These are phyloP conservation scores for Bufo gargarizans DNA, from an alignment of 2,113 vertebrate species.

Conservation along the genomic window DNA sequence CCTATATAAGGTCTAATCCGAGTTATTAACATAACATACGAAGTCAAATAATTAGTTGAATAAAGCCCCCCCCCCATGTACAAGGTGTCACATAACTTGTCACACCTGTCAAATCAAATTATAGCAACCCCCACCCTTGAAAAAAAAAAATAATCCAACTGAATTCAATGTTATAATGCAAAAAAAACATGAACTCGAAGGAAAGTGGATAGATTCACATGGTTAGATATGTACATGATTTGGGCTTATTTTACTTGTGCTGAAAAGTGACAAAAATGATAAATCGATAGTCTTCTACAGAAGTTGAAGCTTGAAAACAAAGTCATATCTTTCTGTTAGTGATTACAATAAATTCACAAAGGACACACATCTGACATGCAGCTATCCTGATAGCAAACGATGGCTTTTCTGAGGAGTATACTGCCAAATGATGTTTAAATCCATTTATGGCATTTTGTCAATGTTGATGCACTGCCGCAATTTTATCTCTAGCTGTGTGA, in stretches of 20 bases:
- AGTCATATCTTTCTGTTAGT: not conserved
- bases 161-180: too few species aligned
- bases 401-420: constrained; percentile 8
- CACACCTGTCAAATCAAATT: too few species aligned
- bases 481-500: constrained; percentile 7
- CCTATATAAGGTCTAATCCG: too few species aligned
- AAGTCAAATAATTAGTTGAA: too few species aligned
- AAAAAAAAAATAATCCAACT: too few species aligned
- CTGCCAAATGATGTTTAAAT: constrained; percentile 45
- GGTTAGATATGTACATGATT: not conserved
- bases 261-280: not conserved
- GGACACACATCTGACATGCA: not conserved
- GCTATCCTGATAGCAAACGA: constrained; percentile 6
- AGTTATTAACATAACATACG: too few species aligned
- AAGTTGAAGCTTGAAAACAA: not conserved
- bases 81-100: too few species aligned
- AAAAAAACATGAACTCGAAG: too few species aligned
- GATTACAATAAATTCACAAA: constrained; percentile 22
- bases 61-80: too few species aligned
- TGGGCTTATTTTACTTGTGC: not conserved
- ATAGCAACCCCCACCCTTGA: too few species aligned
- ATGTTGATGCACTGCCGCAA: constrained; percentile 39
- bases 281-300: not conserved
- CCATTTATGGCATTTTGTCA: constrained; percentile 42
- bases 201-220: too few species aligned